phyloP scores from a whole-genome alignment of 2,888 invertebrate species.

The Hanleya hanleyi region DNA sequence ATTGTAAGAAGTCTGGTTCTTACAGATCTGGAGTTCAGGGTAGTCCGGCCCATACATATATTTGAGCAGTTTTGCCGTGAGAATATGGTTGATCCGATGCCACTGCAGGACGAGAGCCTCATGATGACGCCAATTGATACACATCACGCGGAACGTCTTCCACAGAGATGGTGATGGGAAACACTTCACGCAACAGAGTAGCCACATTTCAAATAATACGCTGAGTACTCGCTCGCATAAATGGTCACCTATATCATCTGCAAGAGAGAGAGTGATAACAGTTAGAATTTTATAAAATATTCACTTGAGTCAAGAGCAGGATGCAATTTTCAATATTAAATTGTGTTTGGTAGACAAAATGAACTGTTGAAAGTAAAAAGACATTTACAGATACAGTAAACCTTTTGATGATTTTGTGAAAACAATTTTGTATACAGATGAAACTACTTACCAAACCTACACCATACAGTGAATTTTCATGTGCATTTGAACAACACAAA shows the following conservation, averaged over 20 bases:
- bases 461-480: too few species aligned
- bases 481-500: too few species aligned
- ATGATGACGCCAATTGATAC: constrained; percentile 95
- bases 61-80: constrained; percentile 86
- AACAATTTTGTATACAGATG: too few species aligned
- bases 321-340: too few species aligned
- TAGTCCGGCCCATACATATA: constrained; percentile 86
- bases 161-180: constrained; percentile 97
- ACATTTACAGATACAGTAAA: too few species aligned
- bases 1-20: constrained; percentile 39
- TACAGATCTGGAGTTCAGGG: constrained; percentile 71
- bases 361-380: too few species aligned
- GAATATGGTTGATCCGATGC: constrained; percentile 92
- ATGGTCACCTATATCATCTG: constrained; percentile 95
- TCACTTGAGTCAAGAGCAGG: too few species aligned
- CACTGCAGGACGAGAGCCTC: constrained; percentile 94
- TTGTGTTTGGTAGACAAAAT: too few species aligned
- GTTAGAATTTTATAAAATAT: too few species aligned
- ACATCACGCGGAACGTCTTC: constrained; percentile 95
- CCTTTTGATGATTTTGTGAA: too few species aligned
- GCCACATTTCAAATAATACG: constrained; percentile 93
- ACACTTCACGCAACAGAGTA: constrained; percentile 84
- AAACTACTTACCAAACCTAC: too few species aligned
- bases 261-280: too few species aligned
- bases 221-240: constrained; percentile 94